Conservation (phyloP, 2,113 vertebrate species). For the Pelusios castaneus region DNA sequence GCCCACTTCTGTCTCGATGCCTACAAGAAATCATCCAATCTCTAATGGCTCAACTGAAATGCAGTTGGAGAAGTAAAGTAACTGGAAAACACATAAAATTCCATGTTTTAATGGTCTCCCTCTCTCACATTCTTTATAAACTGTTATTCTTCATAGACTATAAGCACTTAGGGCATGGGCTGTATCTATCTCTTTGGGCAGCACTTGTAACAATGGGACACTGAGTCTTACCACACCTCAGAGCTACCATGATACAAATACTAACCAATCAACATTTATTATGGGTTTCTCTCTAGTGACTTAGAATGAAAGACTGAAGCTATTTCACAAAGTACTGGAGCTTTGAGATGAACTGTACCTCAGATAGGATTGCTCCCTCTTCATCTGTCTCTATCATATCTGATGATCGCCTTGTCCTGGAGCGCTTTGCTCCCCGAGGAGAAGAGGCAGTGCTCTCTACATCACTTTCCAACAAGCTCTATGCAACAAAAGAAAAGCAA, state of each 20-base stretch:
- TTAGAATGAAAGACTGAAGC: fast-evolving
- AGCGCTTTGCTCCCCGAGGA: slow-evolving; percentile 76
- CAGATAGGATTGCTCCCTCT: slow-evolving; percentile 62
- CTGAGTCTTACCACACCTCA: background rate
- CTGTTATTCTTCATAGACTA: background rate
- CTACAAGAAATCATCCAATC: background rate
- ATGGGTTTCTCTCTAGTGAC: background rate
- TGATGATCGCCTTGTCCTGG: slow-evolving; percentile 51
- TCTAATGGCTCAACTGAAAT: background rate
- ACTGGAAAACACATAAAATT: background rate
- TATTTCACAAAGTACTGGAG: background rate
- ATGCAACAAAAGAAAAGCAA: background rate
- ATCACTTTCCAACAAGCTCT: slow-evolving; percentile 94
- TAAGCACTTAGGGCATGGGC: background rate
- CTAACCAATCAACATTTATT: fast-evolving
- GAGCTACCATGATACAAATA: fast-evolving
- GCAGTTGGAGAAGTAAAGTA: background rate
- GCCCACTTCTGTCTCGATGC: background rate
- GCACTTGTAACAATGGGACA: fast-evolving
- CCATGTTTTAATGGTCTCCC: background rate
- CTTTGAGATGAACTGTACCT: slow-evolving; percentile 57
- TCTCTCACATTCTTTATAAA: background rate
- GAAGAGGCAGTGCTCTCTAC: slow-evolving; percentile 91
- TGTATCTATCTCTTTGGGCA: background rate
- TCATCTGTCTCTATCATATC: slow-evolving; percentile 77